Conservation (phyloP, 2,888 invertebrate genomes). For the Spilosoma lubricipeda region DNA sequence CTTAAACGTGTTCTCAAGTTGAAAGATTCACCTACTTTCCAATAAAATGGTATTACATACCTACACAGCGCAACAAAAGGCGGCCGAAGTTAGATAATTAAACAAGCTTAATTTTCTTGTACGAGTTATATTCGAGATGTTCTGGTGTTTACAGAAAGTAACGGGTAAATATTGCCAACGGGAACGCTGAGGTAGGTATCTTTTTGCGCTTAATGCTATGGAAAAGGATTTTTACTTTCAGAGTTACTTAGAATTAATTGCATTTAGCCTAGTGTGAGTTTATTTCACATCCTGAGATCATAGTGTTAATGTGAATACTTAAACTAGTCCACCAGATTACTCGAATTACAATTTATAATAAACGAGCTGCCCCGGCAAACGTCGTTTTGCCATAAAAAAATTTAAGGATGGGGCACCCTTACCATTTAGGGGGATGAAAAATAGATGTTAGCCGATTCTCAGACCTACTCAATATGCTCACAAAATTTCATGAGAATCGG, state of each 20-base stretch:
- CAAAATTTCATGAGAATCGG: too few species aligned
- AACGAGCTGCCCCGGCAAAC: too few species aligned
- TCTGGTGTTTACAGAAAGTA: constrained; percentile 82
- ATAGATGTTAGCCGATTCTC: too few species aligned
- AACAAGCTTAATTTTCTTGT: constrained; percentile 84
- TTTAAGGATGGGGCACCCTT: too few species aligned
- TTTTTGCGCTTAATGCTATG: constrained; percentile 52
- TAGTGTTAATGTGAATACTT: too few species aligned
- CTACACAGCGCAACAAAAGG: constrained; percentile 56
- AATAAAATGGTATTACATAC: constrained; percentile 31
- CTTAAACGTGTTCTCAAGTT: background rate
- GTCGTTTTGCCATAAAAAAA: too few species aligned
- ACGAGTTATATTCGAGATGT: constrained; percentile 78
- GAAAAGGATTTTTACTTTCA: constrained; percentile 40
- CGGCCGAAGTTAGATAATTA: constrained; percentile 76
- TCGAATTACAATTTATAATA: too few species aligned
- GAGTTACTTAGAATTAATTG: background rate
- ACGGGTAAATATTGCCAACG: constrained; percentile 82
- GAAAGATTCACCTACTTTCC: constrained; percentile 36
- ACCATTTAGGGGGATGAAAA: too few species aligned
- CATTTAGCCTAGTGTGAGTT: background rate
- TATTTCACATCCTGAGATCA: too few species aligned
- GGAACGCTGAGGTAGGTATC: constrained; percentile 77
- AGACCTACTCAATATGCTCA: too few species aligned
- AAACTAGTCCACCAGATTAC: too few species aligned